Evolutionary conservation across 2,113 vertebrate species (phyloP).

Genomic region (Pao palembangensis): DNA sequence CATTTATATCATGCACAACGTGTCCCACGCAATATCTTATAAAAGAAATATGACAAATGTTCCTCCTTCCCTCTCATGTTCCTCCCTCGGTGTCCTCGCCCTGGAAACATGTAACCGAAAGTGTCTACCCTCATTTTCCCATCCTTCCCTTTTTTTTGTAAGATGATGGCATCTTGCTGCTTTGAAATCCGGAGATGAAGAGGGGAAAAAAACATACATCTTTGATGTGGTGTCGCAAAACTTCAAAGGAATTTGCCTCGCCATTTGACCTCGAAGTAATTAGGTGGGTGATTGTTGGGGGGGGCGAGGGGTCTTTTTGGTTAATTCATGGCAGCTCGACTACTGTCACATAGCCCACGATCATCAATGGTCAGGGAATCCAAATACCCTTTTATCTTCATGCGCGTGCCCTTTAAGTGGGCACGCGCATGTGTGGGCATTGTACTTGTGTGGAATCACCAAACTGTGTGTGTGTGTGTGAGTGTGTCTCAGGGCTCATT

Average conservation of each 20-base stretch:
- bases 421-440: constrained; percentile 7
- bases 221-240: constrained; percentile 65
- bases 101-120: constrained; percentile 39
- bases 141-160: constrained; percentile 46
- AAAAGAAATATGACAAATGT: constrained; percentile 39
- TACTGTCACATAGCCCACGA: constrained; percentile 20
- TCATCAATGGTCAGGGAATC: constrained; percentile 20
- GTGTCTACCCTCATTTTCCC: constrained; percentile 44
- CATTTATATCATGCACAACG: constrained; percentile 9
- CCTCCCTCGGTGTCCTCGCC: background rate
- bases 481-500: constrained; percentile 37
- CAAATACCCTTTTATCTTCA: constrained; percentile 31
- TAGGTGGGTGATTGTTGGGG: constrained; percentile 53
- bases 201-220: constrained; percentile 35
- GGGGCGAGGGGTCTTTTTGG: constrained; percentile 5
- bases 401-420: constrained; percentile 40
- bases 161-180: constrained; percentile 41
- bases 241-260: constrained; percentile 62
- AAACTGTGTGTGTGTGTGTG: constrained; percentile 18
- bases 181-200: constrained; percentile 60
- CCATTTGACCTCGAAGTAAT: constrained; percentile 68
- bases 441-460: constrained; percentile 17
- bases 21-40: constrained; percentile 25
- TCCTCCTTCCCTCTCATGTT: constrained; percentile 22
- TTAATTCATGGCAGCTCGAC: constrained; percentile 11